Evolutionary conservation across 2,888 invertebrate genomes (phyloP).

Genomic region (Dioctria rufipes): DNA sequence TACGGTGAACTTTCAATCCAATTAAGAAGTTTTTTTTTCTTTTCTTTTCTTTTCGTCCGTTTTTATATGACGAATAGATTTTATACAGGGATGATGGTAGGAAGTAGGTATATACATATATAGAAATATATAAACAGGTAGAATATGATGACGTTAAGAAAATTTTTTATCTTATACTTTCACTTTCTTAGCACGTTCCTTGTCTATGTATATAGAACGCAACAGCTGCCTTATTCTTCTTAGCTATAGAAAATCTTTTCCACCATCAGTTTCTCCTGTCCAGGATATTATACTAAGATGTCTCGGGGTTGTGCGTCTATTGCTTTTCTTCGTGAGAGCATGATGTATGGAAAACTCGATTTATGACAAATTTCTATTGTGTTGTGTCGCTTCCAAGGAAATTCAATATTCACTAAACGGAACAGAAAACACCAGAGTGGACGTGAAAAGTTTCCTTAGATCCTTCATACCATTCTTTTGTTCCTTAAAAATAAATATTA

Average conservation of each 20-base stretch:
- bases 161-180: background rate
- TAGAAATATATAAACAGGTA: too few species aligned
- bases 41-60: background rate
- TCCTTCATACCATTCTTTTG: background rate
- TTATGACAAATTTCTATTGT: constrained; percentile 39
- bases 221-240: constrained; percentile 21
- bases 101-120: too few species aligned
- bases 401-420: constrained; percentile 20
- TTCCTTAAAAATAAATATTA: too few species aligned
- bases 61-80: too few species aligned
- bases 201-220: background rate
- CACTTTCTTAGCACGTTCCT: constrained; percentile 31
- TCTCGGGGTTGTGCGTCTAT: too few species aligned
- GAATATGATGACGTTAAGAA: too few species aligned
- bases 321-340: background rate
- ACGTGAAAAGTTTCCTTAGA: background rate
- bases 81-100: too few species aligned
- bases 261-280: background rate
- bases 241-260: constrained; percentile 11
- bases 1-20: constrained; percentile 33
- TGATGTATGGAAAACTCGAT: constrained; percentile 36
- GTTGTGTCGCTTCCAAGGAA: constrained; percentile 7
- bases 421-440: background rate
- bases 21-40: constrained; percentile 14
- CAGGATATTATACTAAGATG: constrained; percentile 6